Evolutionary conservation across 2,113 vertebrate species (phyloP), one percentile per base, ranked within the genome.

Genomic region (Grammatotria lemairii): DNA sequence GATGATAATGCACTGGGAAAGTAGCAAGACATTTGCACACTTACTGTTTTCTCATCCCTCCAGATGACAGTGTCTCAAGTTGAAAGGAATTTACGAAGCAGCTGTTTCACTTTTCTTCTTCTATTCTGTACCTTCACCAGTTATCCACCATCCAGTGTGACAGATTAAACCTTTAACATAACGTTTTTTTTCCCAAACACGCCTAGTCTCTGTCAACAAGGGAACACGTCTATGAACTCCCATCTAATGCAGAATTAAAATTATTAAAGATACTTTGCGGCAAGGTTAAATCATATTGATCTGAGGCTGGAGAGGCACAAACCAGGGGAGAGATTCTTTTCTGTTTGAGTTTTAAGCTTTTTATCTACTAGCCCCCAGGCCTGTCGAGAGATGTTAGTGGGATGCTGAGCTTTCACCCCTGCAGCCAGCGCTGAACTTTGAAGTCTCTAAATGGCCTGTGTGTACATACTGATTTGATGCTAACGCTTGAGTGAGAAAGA

Each of bases 231-330:
- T 82, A 81, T 85, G 82, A 90, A 94, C 84, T 85, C 68, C 80
- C 88, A 85, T 89, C 89, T 89, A 70, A 91, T 73, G 63, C 58
- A 40, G 84, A 90, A 89, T 89, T 83, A 87, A 81, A 93, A 95
- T 95, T 87, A 93, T 94, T 83, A 92, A 90, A 95, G 85, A 92
- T 88, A 47, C 89, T 94, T 94, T 91, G 88, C 79, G 83, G 91
- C 93, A 91, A 96, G 95, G 94, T 96, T 95, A 96, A 93, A 95
- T 91, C 88, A 91, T 92, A 97, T 96, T 94, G 95, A 97, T 96
- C 91, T 82, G 85, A 82, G 90, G 89, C 85, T 87, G 78, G 83
- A 89, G 91, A 92, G 87, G 91, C 85, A 49, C 80, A 85, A 90
- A 89, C 84, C 84, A 53, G 86, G 86, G 63, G 49, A 93, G 84